A percentile compares a stretch with the other conserved stretches of the same genome.
These are phyloP conservation scores for Tribolium castaneum DNA, from an alignment of 1,140 invertebrate genomes.

Conservation along the genomic window DNA sequence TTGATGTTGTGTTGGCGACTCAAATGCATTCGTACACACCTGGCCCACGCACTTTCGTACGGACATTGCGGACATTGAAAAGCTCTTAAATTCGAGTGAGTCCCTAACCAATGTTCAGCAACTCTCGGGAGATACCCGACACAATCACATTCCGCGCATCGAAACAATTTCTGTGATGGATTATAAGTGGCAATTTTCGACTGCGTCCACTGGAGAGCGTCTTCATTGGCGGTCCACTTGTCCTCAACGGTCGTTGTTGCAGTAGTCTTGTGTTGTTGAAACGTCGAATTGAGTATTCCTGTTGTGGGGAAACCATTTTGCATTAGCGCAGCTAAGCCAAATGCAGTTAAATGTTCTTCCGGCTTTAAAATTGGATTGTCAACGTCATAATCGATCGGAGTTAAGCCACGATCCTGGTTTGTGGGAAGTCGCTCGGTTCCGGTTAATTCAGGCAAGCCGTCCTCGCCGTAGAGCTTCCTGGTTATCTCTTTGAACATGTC, in stretches of 20 bases:
- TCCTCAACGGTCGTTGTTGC: slow-evolving; percentile 67
- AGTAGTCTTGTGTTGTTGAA: slow-evolving; percentile 64
- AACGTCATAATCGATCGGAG: slow-evolving; percentile 64
- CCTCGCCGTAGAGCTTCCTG: slow-evolving; percentile 88
- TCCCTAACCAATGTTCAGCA: slow-evolving; percentile 86
- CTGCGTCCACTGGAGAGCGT: slow-evolving; percentile 75
- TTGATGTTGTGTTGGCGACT: slow-evolving; percentile 75
- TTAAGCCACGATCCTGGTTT: slow-evolving; percentile 60
- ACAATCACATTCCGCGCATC: slow-evolving; percentile 82
- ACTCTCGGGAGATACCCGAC: slow-evolving; percentile 81
- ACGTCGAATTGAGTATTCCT: slow-evolving; percentile 69
- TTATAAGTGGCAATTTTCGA: slow-evolving; percentile 80
- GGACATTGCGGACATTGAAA: slow-evolving; percentile 80
- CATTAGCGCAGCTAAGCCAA: slow-evolving; percentile 77
- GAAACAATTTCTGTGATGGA: slow-evolving; percentile 77
- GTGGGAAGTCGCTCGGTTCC: slow-evolving; percentile 62
- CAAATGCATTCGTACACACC: slow-evolving; percentile 79
- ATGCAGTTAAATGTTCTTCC: slow-evolving; percentile 75
- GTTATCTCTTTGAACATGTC: slow-evolving; percentile 90
- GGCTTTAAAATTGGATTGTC: slow-evolving; percentile 69
- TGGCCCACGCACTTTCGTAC: slow-evolving; percentile 80
- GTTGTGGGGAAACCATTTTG: slow-evolving; percentile 76
- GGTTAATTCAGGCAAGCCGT: slow-evolving; percentile 71
- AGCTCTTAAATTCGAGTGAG: slow-evolving; percentile 79
- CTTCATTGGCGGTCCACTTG: slow-evolving; percentile 76